Base-by-base conservation (phyloP, 53 echinoderm and acorn worm genomes). In the Mesocentrotus franciscanus region DNA sequence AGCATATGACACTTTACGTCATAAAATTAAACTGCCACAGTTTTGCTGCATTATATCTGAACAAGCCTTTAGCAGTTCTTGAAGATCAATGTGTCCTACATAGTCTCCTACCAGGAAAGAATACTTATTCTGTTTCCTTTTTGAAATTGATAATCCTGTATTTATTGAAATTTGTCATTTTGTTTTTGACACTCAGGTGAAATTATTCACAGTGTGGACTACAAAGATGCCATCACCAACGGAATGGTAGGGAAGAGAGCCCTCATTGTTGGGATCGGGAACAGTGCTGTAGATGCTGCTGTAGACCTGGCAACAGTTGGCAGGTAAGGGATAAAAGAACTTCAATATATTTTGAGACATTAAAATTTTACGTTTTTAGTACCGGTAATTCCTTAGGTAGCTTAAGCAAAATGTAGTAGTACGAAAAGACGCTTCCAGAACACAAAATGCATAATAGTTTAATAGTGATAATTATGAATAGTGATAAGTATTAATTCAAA, bases 261-360 rank as follows among this genome's bases (percentile, higher is more conserved):
- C 68, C 93, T 98, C 42, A 70, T 98, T 90, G 98, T 98, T 57
- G 98, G 98, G 18, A 97, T 98, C 42, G 98, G 98, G 39, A 98
- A 98, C 96, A 98, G 98, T 75, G 97, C 97, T 10, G 98, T 98
- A 14, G 98, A 98, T 85, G 98, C 96, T 27, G 97, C 98, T 24
- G 96, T 96, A 0, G 96, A 98, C 85, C 91, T 95, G 49, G 96
- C 95, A 4, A 96, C 96, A 22, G 96, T 95, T n/a, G 98, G 98
- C 87, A 97, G 98, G 98, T 97, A 96, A 15, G 79, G 5, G 4
- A 18, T 16, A 8, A 8, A 61, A 61, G 61, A 61, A 93, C 71
- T 24, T 70, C 26, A 24, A 39, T 39, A 39, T 1, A 39, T 3
- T 39, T 39, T 39, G 39, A 39, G 39, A 39, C 3, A 39, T 39